Evolutionary conservation across 2,888 invertebrate species (phyloP).

Genomic region (Euphydryas editha): DNA sequence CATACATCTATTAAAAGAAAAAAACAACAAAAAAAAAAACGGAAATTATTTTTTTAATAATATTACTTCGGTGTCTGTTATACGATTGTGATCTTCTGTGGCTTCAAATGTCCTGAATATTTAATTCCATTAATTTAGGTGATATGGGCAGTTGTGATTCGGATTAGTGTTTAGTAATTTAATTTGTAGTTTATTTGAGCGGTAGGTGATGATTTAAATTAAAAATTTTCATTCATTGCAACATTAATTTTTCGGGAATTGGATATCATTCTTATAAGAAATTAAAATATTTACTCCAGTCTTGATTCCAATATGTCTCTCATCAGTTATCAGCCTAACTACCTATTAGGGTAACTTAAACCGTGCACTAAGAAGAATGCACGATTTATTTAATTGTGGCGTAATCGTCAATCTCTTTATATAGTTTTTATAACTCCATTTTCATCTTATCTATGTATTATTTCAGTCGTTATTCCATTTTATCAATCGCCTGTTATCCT

Average conservation of each 20-base stretch:
- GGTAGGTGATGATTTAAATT: neutral
- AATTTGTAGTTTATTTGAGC: constrained; percentile 1
- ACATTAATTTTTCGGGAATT: too few species aligned
- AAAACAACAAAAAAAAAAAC: constrained; percentile 12
- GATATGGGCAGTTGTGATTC: constrained; percentile 1
- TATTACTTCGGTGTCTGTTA: constrained; percentile 20
- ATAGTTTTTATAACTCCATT: too few species aligned
- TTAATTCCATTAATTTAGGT: constrained; percentile 11
- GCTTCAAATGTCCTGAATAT: constrained; percentile 17
- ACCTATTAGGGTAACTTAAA: too few species aligned
- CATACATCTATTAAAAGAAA: constrained; percentile 5
- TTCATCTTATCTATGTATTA: too few species aligned
- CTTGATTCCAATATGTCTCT: too few species aligned
- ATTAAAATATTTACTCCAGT: too few species aligned
- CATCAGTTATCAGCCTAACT: too few species aligned
- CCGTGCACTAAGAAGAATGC: too few species aligned
- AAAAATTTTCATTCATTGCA: neutral
- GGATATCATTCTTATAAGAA: neutral
- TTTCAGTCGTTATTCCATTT: too few species aligned
- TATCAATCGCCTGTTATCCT: too few species aligned
- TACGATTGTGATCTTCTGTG: constrained; percentile 13
- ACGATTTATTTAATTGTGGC: too few species aligned
- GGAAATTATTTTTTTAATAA: constrained; percentile 27
- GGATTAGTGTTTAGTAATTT: constrained; percentile 8
- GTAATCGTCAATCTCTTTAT: too few species aligned